These are phyloP conservation scores for Elysia crispata DNA, from an alignment of 2,888 invertebrate species.

Conservation along the genomic window DNA sequence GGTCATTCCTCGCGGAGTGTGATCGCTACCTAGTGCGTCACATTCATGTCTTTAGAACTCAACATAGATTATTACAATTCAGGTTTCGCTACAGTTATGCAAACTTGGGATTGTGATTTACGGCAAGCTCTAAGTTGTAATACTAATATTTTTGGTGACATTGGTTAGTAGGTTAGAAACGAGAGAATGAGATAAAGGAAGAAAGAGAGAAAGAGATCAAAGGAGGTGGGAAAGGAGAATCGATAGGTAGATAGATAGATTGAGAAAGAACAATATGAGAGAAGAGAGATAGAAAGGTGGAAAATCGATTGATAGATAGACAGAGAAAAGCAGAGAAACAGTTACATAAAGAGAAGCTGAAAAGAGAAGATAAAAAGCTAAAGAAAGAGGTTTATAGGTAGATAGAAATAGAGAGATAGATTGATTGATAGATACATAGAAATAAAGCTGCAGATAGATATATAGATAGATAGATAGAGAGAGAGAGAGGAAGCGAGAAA, in stretches of 20 bases:
- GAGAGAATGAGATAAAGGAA: too few relatives aligned
- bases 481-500: neutral
- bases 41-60: too few relatives aligned
- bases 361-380: too few relatives aligned
- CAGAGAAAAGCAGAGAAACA: neutral
- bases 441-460: neutral
- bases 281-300: neutral
- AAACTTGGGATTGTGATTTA: too few relatives aligned
- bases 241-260: too few relatives aligned
- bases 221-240: too few relatives aligned
- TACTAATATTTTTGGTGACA: neutral
- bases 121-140: neutral
- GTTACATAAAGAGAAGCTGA: neutral
- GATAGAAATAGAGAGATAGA: neutral
- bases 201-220: neutral
- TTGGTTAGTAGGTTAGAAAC: too few relatives aligned
- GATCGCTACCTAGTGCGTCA: too few relatives aligned
- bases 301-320: constrained; percentile 2
- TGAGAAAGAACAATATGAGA: too few relatives aligned
- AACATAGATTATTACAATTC: too few relatives aligned
- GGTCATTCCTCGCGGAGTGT: too few relatives aligned
- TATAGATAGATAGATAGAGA: constrained; percentile 3
- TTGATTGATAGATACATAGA: neutral
- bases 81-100: neutral
- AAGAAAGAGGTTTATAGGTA: too few relatives aligned